These are phyloP conservation scores for Dorcus hopei DNA, from an alignment of 2,888 invertebrate genomes.

Conservation along the genomic window DNA sequence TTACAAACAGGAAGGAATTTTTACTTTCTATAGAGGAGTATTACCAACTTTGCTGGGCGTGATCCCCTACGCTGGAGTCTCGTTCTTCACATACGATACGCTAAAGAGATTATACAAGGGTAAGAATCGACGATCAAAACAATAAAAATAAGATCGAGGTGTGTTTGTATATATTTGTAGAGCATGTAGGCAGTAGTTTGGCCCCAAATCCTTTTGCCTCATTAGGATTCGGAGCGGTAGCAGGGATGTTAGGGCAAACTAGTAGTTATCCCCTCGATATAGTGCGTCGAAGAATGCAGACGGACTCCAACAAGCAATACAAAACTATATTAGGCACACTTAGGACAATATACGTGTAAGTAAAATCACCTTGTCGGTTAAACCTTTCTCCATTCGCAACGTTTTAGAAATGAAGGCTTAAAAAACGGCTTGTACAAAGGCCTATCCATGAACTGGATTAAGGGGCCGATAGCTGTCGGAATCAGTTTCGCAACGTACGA, in stretches of 20 bases:
- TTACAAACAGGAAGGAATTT: slow-evolving; percentile 71
- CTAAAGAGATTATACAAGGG: slow-evolving; percentile 78
- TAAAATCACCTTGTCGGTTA: slow-evolving; percentile 4
- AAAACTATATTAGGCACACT: slow-evolving; percentile 66
- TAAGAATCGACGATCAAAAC: slow-evolving; percentile 43
- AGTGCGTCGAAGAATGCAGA: slow-evolving; percentile 66
- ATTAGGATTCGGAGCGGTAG: slow-evolving; percentile 81
- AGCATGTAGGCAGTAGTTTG: slow-evolving; percentile 31
- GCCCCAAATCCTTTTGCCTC: slow-evolving; percentile 56
- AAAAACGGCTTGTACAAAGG: slow-evolving; percentile 94
- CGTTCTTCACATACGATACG: slow-evolving; percentile 96
- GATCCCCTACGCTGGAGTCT: slow-evolving; percentile 94
- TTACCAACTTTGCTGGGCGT: slow-evolving; percentile 89
- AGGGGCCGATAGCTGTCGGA: slow-evolving; percentile 86
- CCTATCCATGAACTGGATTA: slow-evolving; percentile 99
- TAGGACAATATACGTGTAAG: slow-evolving; percentile 66
- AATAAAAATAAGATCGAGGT: background rate
- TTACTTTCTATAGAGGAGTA: slow-evolving; percentile 81
- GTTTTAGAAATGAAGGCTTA: slow-evolving; percentile 78
- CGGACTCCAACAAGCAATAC: slow-evolving; percentile 57
- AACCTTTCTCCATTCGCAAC: background rate
- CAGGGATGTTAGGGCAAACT: slow-evolving; percentile 92
- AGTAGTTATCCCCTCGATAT: slow-evolving; percentile 96
- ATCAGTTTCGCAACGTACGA: slow-evolving; percentile 97
- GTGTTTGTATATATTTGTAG: slow-evolving; percentile 21